Evolutionary conservation across 2,888 invertebrate genomes (phyloP).

Genomic region (Oithona nana): DNA sequence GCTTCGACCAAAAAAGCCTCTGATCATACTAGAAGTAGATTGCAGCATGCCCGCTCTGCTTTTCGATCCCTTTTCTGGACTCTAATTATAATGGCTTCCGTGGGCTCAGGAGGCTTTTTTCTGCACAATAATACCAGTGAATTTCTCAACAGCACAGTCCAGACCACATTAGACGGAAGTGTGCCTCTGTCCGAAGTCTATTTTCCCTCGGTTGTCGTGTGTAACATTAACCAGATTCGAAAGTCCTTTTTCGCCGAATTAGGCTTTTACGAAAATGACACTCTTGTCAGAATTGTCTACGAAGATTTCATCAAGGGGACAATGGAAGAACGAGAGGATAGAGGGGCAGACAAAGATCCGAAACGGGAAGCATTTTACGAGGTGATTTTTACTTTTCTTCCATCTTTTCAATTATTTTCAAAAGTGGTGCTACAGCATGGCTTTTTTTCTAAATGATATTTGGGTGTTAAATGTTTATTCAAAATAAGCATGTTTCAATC

Average conservation of each 20-base stretch:
- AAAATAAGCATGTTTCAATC: no score
- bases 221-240: slow-evolving; percentile 17
- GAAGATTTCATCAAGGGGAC: slow-evolving; percentile 17
- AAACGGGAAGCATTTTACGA: slow-evolving; percentile 13
- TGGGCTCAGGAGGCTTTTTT: slow-evolving; percentile 15
- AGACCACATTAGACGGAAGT: slow-evolving; percentile 14
- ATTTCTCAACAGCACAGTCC: slow-evolving; percentile 14
- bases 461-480: no score
- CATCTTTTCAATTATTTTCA: no score
- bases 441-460: no score
- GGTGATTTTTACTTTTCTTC: no score
- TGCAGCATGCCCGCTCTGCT: not conserved
- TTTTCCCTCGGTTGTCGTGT: slow-evolving; percentile 16
- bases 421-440: no score
- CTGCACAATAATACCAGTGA: slow-evolving; percentile 17
- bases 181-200: slow-evolving; percentile 17
- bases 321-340: not conserved
- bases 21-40: not conserved
- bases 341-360: not conserved
- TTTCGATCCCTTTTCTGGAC: slow-evolving; percentile 13
- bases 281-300: slow-evolving; percentile 16
- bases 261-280: slow-evolving; percentile 17
- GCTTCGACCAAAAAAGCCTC: no score
- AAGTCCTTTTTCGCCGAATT: slow-evolving; percentile 15
- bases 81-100: slow-evolving; percentile 10